Percentiles rank a stretch among this genome's conserved stretches.
Conservation (phyloP, 2,797 vertebrate species). For the Enteromius viviparus region DNA sequence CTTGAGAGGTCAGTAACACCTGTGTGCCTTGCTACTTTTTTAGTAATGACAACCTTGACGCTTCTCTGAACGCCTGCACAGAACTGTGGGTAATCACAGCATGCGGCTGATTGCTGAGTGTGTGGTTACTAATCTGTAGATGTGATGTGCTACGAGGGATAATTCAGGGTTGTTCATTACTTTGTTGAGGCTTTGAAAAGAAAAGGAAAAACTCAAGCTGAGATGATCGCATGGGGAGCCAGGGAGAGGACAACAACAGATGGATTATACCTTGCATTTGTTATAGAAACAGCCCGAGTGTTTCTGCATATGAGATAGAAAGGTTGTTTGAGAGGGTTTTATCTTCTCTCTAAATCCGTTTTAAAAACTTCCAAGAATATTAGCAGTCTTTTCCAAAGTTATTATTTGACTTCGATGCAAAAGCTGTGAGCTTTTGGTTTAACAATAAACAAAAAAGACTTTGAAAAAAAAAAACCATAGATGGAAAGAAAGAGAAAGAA, state of each 20-base stretch:
- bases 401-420: constrained; percentile 18
- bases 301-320: constrained; percentile 39
- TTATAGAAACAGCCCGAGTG: constrained; percentile 34
- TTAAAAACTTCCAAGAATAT: constrained; percentile 47
- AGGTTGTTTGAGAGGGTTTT: constrained; percentile 36
- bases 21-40: constrained; percentile 17
- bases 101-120: constrained; percentile 51
- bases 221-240: constrained; percentile 42
- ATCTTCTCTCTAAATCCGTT: constrained; percentile 47
- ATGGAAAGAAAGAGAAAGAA: constrained; percentile 27
- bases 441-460: constrained; percentile 31
- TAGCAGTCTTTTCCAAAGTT: constrained; percentile 19
- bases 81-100: constrained; percentile 46
- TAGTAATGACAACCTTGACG: constrained; percentile 31
- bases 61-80: constrained; percentile 37
- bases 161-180: constrained; percentile 52
- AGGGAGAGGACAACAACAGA: constrained; percentile 42
- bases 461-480: background rate
- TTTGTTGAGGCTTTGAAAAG: constrained; percentile 37
- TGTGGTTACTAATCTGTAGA: constrained; percentile 56
- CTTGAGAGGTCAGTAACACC: constrained; percentile 20
- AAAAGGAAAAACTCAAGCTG: constrained; percentile 35
- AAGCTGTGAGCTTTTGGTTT: constrained; percentile 17
- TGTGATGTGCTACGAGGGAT: constrained; percentile 50
- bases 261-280: constrained; percentile 54